Evolutionary conservation across 2,888 invertebrate species (phyloP), one percentile per base, ranked within the genome.

Genomic region (Trichogramma evanescens): DNA sequence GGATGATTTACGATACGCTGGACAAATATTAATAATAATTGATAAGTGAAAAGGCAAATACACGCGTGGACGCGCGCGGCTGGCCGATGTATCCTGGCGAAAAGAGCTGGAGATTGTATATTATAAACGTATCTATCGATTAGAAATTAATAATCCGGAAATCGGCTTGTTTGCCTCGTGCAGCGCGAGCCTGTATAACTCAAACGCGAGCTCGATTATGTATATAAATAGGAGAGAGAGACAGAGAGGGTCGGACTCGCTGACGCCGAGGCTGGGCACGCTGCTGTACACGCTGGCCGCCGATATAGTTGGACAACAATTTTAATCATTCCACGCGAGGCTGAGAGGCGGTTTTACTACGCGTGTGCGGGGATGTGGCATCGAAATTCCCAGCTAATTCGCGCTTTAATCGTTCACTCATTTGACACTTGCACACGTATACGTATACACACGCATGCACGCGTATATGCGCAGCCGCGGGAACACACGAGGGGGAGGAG

Each of bases 331-430:
- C 54, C 53, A 41, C 40, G 43, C 49, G 56, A 6, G 6, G 10
- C 10, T n/a, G n/a, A 6, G n/a, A n/a, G n/a, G 9, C 48, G 48
- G 13, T 48, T 48, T 4, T 7, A 9, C 50, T 3, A n/a, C 43
- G 44, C 54, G 45, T 48, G 53, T 39, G 13, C 45, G 7, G 41
- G 54, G 53, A 51, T 54, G 6, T 60, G 9, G 51, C 63, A 57
- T 65, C 66, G 67, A 73, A 72, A 72, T 72, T 72, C 71, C 26
- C 70, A 71, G 72, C 71, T 72, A 75, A 75, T 75, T 75, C 75
- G 72, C 71, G 73, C 72, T 75, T 75, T 74, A 76, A 76, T 77
- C 75, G 74, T 72, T 72, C 73, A 71, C 71, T 75, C 74, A 75
- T 76, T 76, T 75, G 76, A 76, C 74, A 71, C 69, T 72, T 6